Base-by-base conservation (phyloP, 1,140 invertebrate species). In the Lordiphosa collinella region DNA sequence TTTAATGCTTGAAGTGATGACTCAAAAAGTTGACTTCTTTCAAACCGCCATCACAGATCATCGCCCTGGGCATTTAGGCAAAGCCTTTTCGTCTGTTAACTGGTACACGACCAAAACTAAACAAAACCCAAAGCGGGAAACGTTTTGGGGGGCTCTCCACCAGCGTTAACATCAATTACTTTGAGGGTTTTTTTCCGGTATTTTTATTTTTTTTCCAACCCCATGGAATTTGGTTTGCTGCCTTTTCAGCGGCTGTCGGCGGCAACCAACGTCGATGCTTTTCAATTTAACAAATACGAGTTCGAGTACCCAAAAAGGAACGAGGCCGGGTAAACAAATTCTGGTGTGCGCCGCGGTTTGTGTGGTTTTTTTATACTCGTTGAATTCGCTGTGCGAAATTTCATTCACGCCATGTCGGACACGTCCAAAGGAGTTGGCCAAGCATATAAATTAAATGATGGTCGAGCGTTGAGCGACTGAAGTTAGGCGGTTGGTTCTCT, bases 361-460 rank as follows among this genome's bases (percentile, higher is more conserved):
- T 31, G 65, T 57, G 61, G 61, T 11, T 61, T 52, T 52, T 76
- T 60, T 49, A 49, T 58, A 64, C 10, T 54, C 35, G 53, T 32
- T 57, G 53, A 63, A 55, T 80, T 75, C 49, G 51, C 47, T 43
- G 25, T 36, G 43, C 31, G 44, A 25, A 25, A 32, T 47, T 68
- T 63, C 18, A 14, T 8, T 41, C 62, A 65, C 41, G 38, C 36
- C 41, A 35, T 67, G 47, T 56, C 68, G 13, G 44, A 60, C 46
- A 49, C 62, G 75, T 70, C 60, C 62, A 80, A 80, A 70, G 69
- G 60, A 66, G 56, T 80, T 68, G 60, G 56, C 56, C 75, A 80
- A 66, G 75, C 75, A 80, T 65, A 80, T 80, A 80, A 80, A 74
- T 80, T 80, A 80, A 80, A 80, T 80, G 75, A 74, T 65, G 74